Evolutionary conservation across 2,888 invertebrate genomes (phyloP).

Genomic region (Hirtodrosophila duncani): DNA sequence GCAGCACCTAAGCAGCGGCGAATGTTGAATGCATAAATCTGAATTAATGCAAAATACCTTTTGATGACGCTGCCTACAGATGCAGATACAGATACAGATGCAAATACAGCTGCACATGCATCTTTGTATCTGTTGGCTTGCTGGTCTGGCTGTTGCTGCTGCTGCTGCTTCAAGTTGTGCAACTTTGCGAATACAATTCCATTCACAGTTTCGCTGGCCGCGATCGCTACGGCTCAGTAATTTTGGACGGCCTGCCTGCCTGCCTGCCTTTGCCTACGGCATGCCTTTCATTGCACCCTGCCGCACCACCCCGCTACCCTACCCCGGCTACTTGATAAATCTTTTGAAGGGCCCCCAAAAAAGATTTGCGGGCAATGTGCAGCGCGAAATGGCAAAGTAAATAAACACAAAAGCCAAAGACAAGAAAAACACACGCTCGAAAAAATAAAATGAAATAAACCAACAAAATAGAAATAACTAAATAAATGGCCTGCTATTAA

Average conservation of each 20-base stretch:
- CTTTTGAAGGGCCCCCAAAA: slow-evolving; percentile 61
- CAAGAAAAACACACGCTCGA: slow-evolving; percentile 32
- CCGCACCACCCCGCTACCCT: not conserved
- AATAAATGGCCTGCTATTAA: slow-evolving; percentile 75
- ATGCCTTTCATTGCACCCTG: not conserved
- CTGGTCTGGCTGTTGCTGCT: slow-evolving; percentile 24
- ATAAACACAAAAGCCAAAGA: slow-evolving; percentile 62
- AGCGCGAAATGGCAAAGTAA: slow-evolving; percentile 65
- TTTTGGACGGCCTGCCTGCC: slow-evolving; percentile 43
- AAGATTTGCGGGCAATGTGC: slow-evolving; percentile 26
- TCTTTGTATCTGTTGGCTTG: not conserved
- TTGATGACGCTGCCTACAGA: slow-evolving; percentile 63
- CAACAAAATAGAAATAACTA: slow-evolving; percentile 61
- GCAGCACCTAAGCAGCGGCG: slow-evolving; percentile 66
- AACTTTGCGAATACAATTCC: slow-evolving; percentile 61
- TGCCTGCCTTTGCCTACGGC: no score
- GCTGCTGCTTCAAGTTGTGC: slow-evolving; percentile 61
- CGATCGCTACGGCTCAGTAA: slow-evolving; percentile 70
- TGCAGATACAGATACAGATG: slow-evolving; percentile 27
- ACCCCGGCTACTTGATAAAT: slow-evolving; percentile 58
- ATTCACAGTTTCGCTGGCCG: slow-evolving; percentile 63
- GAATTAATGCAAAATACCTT: slow-evolving; percentile 74
- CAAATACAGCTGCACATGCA: slow-evolving; percentile 41
- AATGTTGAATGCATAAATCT: slow-evolving; percentile 73
- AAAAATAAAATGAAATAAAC: slow-evolving; percentile 30